phyloP scores from a whole-genome alignment of 1,140 invertebrate genomes.

The Lucilia sericata region DNA sequence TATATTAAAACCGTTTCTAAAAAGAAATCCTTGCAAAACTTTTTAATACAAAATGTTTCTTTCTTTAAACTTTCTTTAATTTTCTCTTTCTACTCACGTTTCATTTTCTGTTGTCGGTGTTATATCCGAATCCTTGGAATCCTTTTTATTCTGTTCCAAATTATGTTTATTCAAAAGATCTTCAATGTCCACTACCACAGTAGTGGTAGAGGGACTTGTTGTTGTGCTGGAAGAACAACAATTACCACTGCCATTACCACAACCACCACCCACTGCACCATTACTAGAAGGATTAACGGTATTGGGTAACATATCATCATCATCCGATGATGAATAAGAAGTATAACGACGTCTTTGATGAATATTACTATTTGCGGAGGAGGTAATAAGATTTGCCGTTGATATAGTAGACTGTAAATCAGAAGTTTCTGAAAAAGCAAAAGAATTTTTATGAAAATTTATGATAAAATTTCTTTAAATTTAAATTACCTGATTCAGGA shows the following conservation, averaged over 20 bases:
- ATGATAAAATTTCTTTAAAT: neutral
- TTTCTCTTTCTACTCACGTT: conserved; percentile 52
- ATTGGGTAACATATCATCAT: conserved; percentile 67
- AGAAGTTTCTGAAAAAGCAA: conserved; percentile 48
- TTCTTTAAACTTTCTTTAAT: too few species aligned
- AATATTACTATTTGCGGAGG: conserved; percentile 49
- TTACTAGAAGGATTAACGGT: conserved; percentile 47
- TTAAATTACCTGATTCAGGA: conserved; percentile 61
- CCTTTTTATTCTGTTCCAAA: conserved; percentile 38
- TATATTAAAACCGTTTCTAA: too few species aligned
- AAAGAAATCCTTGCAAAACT: too few species aligned
- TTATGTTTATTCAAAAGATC: conserved; percentile 72
- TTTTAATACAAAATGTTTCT: too few species aligned
- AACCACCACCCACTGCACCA: too few species aligned
- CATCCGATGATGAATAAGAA: conserved; percentile 64
- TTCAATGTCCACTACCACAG: conserved; percentile 77
- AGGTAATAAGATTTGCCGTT: conserved; percentile 60
- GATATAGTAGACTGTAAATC: conserved; percentile 63
- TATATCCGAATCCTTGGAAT: conserved; percentile 42
- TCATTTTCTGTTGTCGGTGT: conserved; percentile 44
- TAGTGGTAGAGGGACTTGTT: conserved; percentile 60
- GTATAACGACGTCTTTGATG: conserved; percentile 54
- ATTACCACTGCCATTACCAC: conserved; percentile 56
- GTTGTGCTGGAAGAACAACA: conserved; percentile 57
- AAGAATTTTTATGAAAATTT: neutral